Evolutionary conservation across 1,140 invertebrate species (phyloP), one percentile per base, ranked within the genome.

Genomic region (Drosophila simulans): DNA sequence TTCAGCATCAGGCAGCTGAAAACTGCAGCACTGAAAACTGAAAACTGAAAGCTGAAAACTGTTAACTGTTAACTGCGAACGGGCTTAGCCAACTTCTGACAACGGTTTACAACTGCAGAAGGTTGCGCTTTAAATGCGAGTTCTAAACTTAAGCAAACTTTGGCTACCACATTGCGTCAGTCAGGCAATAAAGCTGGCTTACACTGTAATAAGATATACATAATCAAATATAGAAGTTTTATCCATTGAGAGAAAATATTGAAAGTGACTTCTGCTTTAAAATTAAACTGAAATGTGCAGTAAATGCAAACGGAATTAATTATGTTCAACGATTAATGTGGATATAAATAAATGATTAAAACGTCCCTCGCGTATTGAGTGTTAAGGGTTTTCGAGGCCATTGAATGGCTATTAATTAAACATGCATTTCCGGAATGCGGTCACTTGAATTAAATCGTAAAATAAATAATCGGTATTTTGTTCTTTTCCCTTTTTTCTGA

Each of bases 31-130:
- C 43, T 43, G 53, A 37, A 56, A 53, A 42, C 31, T n/a, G 55
- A 31, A 35, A 42, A 54, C 57, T 31, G 62, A 10, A 25, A 63
- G 37, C 43, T 52, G 53, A 35, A 56, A 56, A n/a, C n/a, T n/a
- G n/a, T n/a, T n/a, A n/a, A 51, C 51, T 72, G 54, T 17, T 27
- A 65, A 48, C 52, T 40, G 43, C 27, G 34, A 57, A 39, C 58
- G 54, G 56, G 59, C 48, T 79, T 59, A 58, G 39, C 60, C 55
- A 82, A 83, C 53, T 79, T 83, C 37, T 81, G 59, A 53, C 52
- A 60, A 58, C 45, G 49, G 56, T 42, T 55, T 42, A 58, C 46
- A 57, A 22, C 53, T 13, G 56, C 22, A 55, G 53, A 56, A 55
- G 48, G 42, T 57, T 62, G 51, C 20, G 17, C 59, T 55, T 79